A percentile compares a stretch with the other conserved stretches of the same genome.
Conservation (phyloP, 2,113 vertebrate genomes). For the Ictidomys tridecemlineatus region DNA sequence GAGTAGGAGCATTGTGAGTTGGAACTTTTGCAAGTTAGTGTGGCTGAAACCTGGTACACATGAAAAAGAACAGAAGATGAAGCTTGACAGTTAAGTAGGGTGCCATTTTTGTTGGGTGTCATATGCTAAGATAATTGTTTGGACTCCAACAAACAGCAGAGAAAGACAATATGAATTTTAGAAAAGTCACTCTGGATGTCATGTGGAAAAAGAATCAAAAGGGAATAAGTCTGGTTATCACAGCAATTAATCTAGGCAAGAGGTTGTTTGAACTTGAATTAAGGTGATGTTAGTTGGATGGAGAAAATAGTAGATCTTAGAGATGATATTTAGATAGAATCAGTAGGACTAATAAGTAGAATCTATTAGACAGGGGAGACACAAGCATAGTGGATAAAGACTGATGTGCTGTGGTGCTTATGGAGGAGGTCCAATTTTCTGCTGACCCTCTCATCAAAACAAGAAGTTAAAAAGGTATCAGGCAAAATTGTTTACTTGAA, state of each 20-base stretch:
- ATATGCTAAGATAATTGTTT: neutral
- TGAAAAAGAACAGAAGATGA: neutral
- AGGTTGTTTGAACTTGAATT: constrained; percentile 15
- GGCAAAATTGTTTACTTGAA: constrained; percentile 11
- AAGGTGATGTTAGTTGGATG: neutral
- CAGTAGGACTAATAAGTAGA: constrained; percentile 4
- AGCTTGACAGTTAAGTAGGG: neutral
- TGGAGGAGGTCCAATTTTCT: neutral
- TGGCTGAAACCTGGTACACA: neutral
- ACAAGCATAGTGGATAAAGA: constrained; percentile 33
- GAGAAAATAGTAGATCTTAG: constrained; percentile 41
- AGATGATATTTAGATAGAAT: constrained; percentile 49
- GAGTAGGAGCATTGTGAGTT: neutral
- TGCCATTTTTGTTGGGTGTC: neutral
- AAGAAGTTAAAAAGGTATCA: constrained; percentile 10
- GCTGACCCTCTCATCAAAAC: constrained; percentile 10
- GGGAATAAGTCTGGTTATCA: constrained; percentile 1
- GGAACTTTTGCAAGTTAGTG: neutral
- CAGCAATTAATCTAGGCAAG: constrained; percentile 52
- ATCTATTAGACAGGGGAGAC: neutral
- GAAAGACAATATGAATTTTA: constrained; percentile 51
- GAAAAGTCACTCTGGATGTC: constrained; percentile 28
- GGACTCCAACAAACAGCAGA: constrained; percentile 27
- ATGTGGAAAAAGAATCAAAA: constrained; percentile 24
- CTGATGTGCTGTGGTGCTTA: neutral